Base-by-base conservation (phyloP, 2,797 vertebrate genomes). In the Acrossocheilus wenchowensis region DNA sequence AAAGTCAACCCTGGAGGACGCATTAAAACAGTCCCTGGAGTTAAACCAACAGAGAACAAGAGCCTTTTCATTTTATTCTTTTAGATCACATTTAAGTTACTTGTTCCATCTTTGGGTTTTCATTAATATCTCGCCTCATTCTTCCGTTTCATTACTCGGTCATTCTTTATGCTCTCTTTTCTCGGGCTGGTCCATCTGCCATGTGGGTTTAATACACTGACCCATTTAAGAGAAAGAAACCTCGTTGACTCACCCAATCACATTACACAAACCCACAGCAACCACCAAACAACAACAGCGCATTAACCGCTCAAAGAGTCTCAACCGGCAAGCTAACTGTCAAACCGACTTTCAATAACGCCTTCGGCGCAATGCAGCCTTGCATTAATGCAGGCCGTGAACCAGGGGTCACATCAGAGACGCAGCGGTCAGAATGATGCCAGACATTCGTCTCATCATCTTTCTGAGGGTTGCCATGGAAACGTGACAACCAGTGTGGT, bases 21-120 rank as follows among this genome's bases (percentile, higher is more conserved):
- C 72, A 83, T 86, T 88, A 85, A 83, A 86, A 74, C 57, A 36
- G 66, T 43, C 74, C 81, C 41, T 17, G 2, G 34, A 62, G 54
- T 26, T 57, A 30, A 54, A 82, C 71, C 83, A 72, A 30, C 68
- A 68, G 23, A 85, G 30, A 69, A 60, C 68, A 78, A n/a, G 26
- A 8, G 19, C 11, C 9, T 39, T 66, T 81, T 78, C 34, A 69
- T 75, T 79, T 41, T 50, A 69, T 77, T 62, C 23, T 77, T 48
- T 72, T 45, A 83, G 43, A 68, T 68, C 6, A n/a, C 34, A 30
- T 64, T 62, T 64, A 66, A 50, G 39, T 23, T n/a, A 6, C 23
- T 43, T 60, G 54, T 41, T 78, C 54, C 77, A 43, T 68, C 79
- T 81, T 19, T 41, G 36, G 7, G 62, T 50, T 66, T 68, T 50